Percentiles rank a stretch among this genome's conserved stretches.
Evolutionary conservation across 1,140 invertebrate genomes (phyloP).

Genomic region (Monochamus saltuarius): DNA sequence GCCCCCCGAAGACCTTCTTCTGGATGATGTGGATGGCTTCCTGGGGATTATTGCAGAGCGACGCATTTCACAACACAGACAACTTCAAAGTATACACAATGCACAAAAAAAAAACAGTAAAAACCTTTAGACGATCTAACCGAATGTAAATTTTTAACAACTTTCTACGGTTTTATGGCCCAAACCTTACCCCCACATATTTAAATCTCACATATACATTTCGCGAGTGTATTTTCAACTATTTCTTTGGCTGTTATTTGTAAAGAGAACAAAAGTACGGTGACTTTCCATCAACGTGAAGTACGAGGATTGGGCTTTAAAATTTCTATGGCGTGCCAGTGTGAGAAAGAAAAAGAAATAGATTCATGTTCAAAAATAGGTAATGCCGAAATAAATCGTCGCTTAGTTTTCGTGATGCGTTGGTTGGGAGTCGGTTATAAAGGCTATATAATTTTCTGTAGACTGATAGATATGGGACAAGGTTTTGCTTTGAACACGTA

Average conservation of each 20-base stretch:
- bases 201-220: too few relatives aligned
- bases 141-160: too few relatives aligned
- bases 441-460: conserved; percentile 31
- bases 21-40: too few relatives aligned
- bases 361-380: conserved; percentile 22
- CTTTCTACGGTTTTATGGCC: too few relatives aligned
- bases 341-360: conserved; percentile 25
- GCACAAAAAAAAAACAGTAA: too few relatives aligned
- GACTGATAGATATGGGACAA: conserved; percentile 28
- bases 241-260: conserved; percentile 12
- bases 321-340: conserved; percentile 17
- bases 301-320: conserved; percentile 21
- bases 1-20: too few relatives aligned
- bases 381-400: conserved; percentile 38
- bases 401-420: conserved; percentile 27
- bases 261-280: conserved; percentile 13
- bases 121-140: too few relatives aligned
- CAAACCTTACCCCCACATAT: too few relatives aligned
- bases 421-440: conserved; percentile 30
- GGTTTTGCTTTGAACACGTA: conserved; percentile 14
- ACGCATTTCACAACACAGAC: too few relatives aligned
- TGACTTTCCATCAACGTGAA: conserved; percentile 8
- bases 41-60: too few relatives aligned
- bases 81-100: too few relatives aligned
- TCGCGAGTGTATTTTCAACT: conserved; percentile 5